phyloP scores from a whole-genome alignment of 2,113 vertebrate species.

The Proterorhinus semilunaris region DNA sequence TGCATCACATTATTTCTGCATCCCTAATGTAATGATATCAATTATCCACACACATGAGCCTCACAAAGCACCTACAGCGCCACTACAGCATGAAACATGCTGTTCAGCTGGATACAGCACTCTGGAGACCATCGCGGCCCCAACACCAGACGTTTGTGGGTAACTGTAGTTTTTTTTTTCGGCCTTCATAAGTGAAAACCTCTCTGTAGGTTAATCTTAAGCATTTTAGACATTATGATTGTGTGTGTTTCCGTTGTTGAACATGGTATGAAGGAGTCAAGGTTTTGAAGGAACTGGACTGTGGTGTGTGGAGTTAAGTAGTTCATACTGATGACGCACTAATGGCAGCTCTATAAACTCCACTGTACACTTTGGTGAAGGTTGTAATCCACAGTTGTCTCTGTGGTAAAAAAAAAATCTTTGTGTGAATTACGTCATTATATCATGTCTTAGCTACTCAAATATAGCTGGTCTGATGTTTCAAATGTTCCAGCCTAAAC shows the following conservation, averaged over 20 bases:
- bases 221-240: background rate
- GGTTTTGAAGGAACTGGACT: background rate
- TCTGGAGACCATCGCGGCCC: slow-evolving; percentile 29
- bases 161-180: slow-evolving; percentile 51
- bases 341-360: background rate
- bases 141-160: slow-evolving; percentile 58
- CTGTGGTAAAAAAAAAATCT: too few relatives aligned
- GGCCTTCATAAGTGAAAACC: slow-evolving; percentile 53
- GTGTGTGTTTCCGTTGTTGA: background rate
- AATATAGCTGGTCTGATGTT: background rate
- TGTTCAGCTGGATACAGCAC: slow-evolving; percentile 17
- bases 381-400: background rate
- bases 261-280: background rate
- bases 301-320: background rate
- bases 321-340: background rate
- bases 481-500: background rate
- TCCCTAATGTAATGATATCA: slow-evolving; percentile 9
- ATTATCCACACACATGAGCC: background rate
- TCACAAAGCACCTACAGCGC: slow-evolving; percentile 15
- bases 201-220: slow-evolving; percentile 4
- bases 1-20: slow-evolving; percentile 3
- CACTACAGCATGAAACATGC: slow-evolving; percentile 27
- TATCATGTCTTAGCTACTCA: too few relatives aligned
- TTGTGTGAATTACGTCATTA: too few relatives aligned
- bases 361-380: background rate